phyloP scores from a whole-genome alignment of 2,888 invertebrate genomes.

The Epirrhoe tristata region DNA sequence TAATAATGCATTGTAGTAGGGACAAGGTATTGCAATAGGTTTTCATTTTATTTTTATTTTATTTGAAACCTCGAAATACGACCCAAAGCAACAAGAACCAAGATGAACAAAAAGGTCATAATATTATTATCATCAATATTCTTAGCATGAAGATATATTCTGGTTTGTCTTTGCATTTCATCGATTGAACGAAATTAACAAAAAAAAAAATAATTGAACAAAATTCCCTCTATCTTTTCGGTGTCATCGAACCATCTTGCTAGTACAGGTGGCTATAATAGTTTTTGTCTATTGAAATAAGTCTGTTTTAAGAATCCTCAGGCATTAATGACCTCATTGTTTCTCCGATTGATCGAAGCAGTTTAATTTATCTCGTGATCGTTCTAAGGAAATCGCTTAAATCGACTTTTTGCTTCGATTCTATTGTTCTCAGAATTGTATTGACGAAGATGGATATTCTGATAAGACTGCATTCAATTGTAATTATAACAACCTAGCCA shows the following conservation, averaged over 20 bases:
- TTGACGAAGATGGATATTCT: conserved; percentile 53
- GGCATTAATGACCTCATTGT: conserved; percentile 28
- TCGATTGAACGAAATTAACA: neutral
- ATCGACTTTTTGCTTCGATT: conserved; percentile 56
- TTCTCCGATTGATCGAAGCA: conserved; percentile 32
- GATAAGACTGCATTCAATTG: conserved; percentile 55
- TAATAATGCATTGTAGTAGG: too few relatives aligned
- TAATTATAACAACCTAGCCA: conserved; percentile 28
- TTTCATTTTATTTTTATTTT: too few relatives aligned
- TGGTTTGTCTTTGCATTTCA: neutral
- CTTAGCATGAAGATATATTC: neutral
- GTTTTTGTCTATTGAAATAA: neutral
- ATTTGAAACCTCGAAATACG: too few relatives aligned
- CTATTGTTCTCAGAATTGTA: conserved; percentile 59
- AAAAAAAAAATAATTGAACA: too few relatives aligned
- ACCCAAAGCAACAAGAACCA: too few relatives aligned
- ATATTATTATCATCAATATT: too few relatives aligned
- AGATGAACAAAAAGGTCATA: too few relatives aligned
- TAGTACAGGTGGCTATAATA: neutral
- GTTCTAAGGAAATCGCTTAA: conserved; percentile 44
- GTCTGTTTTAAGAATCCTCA: neutral
- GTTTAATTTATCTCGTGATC: conserved; percentile 38
- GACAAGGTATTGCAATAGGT: too few relatives aligned
- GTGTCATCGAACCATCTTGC: neutral
- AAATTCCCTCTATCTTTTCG: neutral